Evolutionary conservation across 2,888 invertebrate species (phyloP).

Genomic region (Phasia obesa): DNA sequence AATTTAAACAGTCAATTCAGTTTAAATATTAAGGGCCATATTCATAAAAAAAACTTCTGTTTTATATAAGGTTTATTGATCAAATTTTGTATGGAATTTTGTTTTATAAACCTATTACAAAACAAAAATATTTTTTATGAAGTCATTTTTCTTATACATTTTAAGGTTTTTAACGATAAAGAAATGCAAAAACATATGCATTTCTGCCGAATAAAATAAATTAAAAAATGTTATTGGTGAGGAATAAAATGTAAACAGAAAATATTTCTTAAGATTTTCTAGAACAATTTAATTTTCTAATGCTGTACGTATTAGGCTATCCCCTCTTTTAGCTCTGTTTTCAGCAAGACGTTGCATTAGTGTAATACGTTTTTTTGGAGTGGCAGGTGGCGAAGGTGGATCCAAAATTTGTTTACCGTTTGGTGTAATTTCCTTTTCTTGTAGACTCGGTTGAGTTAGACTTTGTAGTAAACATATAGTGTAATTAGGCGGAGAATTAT

Average conservation of each 20-base stretch:
- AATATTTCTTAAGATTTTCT: neutral
- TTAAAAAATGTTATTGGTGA: neutral
- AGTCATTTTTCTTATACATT: too few species aligned
- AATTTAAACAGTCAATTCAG: too few species aligned
- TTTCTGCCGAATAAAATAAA: too few species aligned
- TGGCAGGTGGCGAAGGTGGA: constrained; percentile 72
- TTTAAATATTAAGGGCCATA: too few species aligned
- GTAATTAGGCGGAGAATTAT: constrained; percentile 23
- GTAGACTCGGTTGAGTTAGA: constrained; percentile 8
- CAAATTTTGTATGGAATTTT: too few species aligned
- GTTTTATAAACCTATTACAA: too few species aligned
- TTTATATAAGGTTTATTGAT: too few species aligned
- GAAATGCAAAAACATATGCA: too few species aligned
- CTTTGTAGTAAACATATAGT: constrained; percentile 17
- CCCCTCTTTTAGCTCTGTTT: constrained; percentile 67
- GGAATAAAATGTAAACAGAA: neutral
- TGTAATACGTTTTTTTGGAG: constrained; percentile 71
- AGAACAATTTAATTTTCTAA: constrained; percentile 64
- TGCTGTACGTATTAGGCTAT: constrained; percentile 63
- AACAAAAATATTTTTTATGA: too few species aligned
- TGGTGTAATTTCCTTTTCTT: constrained; percentile 54
- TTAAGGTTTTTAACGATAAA: too few species aligned
- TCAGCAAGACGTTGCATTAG: constrained; percentile 71
- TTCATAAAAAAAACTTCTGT: too few species aligned
- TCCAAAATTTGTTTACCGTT: constrained; percentile 74